phyloP scores from a whole-genome alignment of 35 echinoderm and acorn worm genomes.

The Ophioderma brevispina region DNA sequence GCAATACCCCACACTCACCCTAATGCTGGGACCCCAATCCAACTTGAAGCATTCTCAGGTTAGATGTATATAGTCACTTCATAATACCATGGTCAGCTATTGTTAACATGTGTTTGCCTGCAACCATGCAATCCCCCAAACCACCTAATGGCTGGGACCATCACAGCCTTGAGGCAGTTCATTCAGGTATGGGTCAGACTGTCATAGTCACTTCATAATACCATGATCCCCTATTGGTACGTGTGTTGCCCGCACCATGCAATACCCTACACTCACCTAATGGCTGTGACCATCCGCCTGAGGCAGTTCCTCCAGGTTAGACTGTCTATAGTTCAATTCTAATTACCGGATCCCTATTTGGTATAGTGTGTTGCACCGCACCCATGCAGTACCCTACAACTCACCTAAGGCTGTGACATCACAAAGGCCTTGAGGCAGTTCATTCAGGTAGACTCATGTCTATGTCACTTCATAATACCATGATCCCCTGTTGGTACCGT shows the following conservation, averaged over 20 bases:
- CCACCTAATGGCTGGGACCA: conserved; percentile 89
- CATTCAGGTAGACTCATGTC: conserved; percentile 82
- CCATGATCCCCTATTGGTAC: conserved; percentile 73
- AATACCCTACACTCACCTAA: conserved; percentile 91
- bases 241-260: conserved; percentile 90
- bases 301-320: conserved; percentile 72
- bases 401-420: conserved; percentile 92
- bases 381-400: conserved; percentile 91
- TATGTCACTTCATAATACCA: conserved; percentile 97
- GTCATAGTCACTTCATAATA: conserved; percentile 91
- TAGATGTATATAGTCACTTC: no score
- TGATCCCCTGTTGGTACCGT: conserved; percentile 62
- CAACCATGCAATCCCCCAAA: no score
- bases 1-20: no score
- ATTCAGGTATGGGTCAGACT: conserved; percentile 78
- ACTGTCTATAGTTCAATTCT: conserved; percentile 80
- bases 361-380: conserved; percentile 78
- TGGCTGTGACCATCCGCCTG: conserved; percentile 90
- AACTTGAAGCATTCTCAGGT: no score
- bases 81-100: no score
- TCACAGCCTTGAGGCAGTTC: conserved; percentile 71
- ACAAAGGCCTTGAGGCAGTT: conserved; percentile 71
- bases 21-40: no score
- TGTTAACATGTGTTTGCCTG: no score
- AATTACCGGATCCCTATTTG: conserved; percentile 75